A percentile compares a stretch with the other conserved stretches of the same genome.
These are phyloP conservation scores for Centrocercus urophasianus DNA, from an alignment of 2,113 vertebrate genomes.

Conservation along the genomic window DNA sequence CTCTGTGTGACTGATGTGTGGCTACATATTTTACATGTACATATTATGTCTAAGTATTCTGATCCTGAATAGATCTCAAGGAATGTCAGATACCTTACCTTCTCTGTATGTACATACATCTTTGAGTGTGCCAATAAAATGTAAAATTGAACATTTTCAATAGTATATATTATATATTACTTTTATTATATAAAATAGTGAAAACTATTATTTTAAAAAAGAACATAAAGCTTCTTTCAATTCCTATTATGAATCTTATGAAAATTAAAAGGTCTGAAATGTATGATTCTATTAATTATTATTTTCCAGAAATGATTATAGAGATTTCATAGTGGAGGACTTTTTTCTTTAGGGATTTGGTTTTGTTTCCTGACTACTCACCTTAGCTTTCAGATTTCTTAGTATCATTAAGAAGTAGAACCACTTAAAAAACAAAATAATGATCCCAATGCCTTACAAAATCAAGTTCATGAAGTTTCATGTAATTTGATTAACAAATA, in stretches of 20 bases:
- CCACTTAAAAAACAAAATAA: neutral
- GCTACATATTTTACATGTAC: neutral
- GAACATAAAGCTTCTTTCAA: neutral
- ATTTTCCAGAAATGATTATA: neutral
- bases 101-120: rapidly evolving
- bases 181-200: neutral
- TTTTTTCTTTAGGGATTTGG: neutral
- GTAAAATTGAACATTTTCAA: neutral
- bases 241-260: too few relatives aligned
- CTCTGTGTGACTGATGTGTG: neutral
- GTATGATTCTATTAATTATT: neutral
- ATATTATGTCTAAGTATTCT: neutral
- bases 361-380: neutral
- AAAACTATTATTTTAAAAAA: neutral
- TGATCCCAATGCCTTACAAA: neutral
- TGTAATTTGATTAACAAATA: neutral
- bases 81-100: rapidly evolving
- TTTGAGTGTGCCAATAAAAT: neutral
- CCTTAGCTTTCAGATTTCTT: neutral
- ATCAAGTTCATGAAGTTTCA: neutral
- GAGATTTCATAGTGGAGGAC: neutral
- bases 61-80: neutral
- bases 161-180: neutral
- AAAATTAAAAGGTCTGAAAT: too few relatives aligned
- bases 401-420: neutral